A percentile compares a stretch with the other conserved stretches of the same genome.
Evolutionary conservation across 2,797 vertebrate species (phyloP).

Genomic region (Diplodus sargus): DNA sequence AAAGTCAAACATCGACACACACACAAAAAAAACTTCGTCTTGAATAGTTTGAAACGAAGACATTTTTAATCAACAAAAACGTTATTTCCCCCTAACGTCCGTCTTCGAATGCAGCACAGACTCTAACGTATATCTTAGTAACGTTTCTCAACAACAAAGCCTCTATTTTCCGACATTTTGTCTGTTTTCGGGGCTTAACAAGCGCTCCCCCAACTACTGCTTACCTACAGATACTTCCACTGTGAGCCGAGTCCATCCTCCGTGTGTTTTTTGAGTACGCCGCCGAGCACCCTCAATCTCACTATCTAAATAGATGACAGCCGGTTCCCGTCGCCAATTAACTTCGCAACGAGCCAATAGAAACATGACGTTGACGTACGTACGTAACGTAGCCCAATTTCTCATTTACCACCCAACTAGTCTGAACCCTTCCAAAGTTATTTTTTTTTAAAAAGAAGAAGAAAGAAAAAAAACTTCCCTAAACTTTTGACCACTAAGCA

Average conservation of each 20-base stretch:
- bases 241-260: conserved; percentile 63
- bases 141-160: background rate
- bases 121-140: background rate
- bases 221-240: conserved; percentile 81
- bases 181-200: background rate
- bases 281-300: conserved; percentile 11
- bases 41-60: no score
- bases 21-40: background rate
- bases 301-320: conserved; percentile 72
- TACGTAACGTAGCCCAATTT: conserved; percentile 11
- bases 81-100: background rate
- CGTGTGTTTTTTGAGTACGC: conserved; percentile 45
- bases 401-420: background rate
- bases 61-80: no score
- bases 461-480: no score
- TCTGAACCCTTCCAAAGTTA: background rate
- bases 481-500: no score
- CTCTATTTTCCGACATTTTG: fast-evolving
- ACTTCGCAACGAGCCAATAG: conserved; percentile 59
- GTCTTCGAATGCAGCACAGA: background rate
- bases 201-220: fast-evolving
- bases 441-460: no score
- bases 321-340: conserved; percentile 65
- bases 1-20: background rate
- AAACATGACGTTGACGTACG: conserved; percentile 36